These are phyloP conservation scores for Labeo catla DNA, from an alignment of 2,113 vertebrate species.

Conservation along the genomic window DNA sequence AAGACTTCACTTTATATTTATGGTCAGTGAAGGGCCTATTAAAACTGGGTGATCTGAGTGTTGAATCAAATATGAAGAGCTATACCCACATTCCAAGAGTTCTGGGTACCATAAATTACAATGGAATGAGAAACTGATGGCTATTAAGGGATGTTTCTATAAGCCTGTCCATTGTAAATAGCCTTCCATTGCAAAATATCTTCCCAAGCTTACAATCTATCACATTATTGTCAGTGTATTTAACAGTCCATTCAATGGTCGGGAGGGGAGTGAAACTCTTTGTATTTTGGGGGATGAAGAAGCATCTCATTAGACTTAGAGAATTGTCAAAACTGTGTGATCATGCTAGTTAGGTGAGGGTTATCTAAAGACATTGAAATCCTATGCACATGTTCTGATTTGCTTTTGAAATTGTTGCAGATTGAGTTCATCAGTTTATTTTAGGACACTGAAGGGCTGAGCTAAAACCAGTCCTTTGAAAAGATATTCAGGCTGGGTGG, in stretches of 20 bases:
- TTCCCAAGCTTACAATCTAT: background rate
- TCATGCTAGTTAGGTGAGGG: background rate
- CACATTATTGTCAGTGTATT: slow-evolving; percentile 15
- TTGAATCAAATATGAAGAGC: slow-evolving; percentile 38
- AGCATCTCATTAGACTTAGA: background rate
- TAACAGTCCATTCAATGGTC: background rate
- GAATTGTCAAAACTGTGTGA: background rate
- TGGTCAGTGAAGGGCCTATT: slow-evolving; percentile 9
- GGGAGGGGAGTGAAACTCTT: background rate
- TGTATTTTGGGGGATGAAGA: background rate
- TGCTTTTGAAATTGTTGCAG: background rate
- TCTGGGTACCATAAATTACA: slow-evolving; percentile 24
- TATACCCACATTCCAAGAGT: slow-evolving; percentile 33
- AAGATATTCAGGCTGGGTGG: slow-evolving; percentile 44
- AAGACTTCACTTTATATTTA: slow-evolving; percentile 24
- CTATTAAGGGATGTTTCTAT: slow-evolving; percentile 29
- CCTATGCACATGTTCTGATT: background rate
- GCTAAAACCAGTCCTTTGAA: slow-evolving; percentile 44
- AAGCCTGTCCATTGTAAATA: slow-evolving; percentile 24
- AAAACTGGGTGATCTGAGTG: slow-evolving; percentile 25
- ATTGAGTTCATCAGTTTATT: slow-evolving; percentile 56
- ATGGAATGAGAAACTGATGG: slow-evolving; percentile 37
- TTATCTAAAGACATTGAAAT: background rate
- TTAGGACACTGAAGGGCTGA: slow-evolving; percentile 47
- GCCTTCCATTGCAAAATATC: slow-evolving; percentile 23